Evolutionary conservation across 2,113 vertebrate species (phyloP).

Genomic region (Spea multiplicata): DNA sequence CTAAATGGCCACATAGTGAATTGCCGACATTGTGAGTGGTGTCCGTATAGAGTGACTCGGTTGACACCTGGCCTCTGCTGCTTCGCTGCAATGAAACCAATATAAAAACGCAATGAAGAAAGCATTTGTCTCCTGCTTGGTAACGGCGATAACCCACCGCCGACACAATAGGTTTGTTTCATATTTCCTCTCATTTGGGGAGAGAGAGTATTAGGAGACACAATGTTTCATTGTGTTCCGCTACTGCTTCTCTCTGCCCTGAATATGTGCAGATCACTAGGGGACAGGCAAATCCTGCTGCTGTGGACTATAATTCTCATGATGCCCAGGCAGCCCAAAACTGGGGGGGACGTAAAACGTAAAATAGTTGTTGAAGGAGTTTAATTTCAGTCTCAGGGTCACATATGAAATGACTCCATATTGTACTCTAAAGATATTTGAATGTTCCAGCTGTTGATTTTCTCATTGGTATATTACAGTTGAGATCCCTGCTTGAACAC

Average conservation of each 20-base stretch:
- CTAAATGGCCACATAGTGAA: slow-evolving; percentile 4
- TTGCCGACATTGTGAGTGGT: slow-evolving; percentile 3
- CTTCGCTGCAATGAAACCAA: slow-evolving; percentile 4
- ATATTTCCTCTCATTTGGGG: slow-evolving; percentile 32
- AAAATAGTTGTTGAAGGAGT: no score
- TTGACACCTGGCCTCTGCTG: slow-evolving; percentile 22
- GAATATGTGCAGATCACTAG: no score
- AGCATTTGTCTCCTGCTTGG: slow-evolving; percentile 32
- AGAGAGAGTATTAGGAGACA: slow-evolving; percentile 13
- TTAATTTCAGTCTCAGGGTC: no score
- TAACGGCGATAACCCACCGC: slow-evolving; percentile 26
- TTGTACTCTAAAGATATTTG: no score
- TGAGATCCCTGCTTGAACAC: no score
- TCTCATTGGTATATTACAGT: no score
- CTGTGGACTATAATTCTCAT: no score
- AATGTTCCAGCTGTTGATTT: no score
- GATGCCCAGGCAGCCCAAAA: no score
- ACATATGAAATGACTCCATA: no score
- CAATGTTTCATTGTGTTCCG: slow-evolving; percentile 17
- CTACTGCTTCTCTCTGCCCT: background rate
- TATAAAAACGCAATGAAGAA: slow-evolving; percentile 26
- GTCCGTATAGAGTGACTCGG: slow-evolving; percentile 17
- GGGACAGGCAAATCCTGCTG: no score
- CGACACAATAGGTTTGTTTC: slow-evolving; percentile 41
- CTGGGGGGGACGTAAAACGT: no score